Conservation (phyloP, 2,888 invertebrate species). For the Sinelater perroti region DNA sequence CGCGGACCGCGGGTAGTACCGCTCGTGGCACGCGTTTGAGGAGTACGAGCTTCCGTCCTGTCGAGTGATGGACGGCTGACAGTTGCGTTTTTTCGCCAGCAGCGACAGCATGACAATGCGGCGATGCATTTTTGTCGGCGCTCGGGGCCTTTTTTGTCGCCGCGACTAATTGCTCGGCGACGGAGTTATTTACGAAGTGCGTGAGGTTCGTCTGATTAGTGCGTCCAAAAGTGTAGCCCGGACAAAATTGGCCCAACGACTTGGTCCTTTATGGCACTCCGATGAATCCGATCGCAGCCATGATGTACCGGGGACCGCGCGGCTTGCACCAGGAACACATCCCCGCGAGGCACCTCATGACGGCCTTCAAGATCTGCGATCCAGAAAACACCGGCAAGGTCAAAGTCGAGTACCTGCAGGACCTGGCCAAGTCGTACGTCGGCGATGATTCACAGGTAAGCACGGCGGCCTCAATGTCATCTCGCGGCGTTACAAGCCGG, state of each 20-base stretch:
- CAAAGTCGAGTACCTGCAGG: conserved; percentile 52
- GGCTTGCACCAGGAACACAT: conserved; percentile 11
- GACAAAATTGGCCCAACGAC: too few species aligned
- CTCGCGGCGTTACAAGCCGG: too few species aligned
- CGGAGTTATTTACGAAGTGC: too few species aligned
- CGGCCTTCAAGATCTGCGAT: conserved; percentile 56
- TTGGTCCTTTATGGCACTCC: too few species aligned
- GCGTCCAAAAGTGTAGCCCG: too few species aligned
- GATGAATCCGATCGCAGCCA: too few species aligned
- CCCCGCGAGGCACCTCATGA: conserved; percentile 52
- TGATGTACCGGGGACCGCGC: conserved; percentile 8
- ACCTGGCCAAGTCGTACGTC: conserved; percentile 51
- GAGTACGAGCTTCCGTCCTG: background rate
- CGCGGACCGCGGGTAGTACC: conserved; percentile 19
- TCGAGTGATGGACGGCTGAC: background rate
- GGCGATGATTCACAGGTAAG: conserved; percentile 48
- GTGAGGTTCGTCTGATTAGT: too few species aligned
- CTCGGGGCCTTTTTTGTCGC: background rate
- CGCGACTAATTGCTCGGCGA: too few species aligned
- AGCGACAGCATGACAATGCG: too few species aligned
- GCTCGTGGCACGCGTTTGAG: conserved; percentile 14
- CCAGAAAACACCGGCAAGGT: conserved; percentile 54
- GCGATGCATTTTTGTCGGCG: background rate
- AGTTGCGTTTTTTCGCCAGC: too few species aligned
- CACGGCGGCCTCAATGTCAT: too few species aligned